These are phyloP conservation scores for Muscicapa adusta DNA, from an alignment of 2,113 vertebrate species.

Conservation along the genomic window DNA sequence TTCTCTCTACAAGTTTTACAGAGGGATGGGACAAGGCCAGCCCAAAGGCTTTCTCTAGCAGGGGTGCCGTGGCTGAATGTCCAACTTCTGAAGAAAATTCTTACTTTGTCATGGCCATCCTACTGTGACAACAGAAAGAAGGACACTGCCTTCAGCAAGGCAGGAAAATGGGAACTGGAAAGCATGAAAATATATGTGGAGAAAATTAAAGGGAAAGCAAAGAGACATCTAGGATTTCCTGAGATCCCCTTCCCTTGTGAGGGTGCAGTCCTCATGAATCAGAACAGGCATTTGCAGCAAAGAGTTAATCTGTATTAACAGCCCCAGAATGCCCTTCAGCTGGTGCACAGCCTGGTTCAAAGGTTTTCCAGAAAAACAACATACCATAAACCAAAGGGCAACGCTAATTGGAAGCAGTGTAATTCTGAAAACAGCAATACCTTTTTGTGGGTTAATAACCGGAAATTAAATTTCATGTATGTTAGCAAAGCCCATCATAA, in stretches of 20 bases:
- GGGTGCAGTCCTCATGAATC: rapidly evolving
- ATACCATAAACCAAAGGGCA: constrained; percentile 83
- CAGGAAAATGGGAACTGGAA: neutral
- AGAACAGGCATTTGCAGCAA: neutral
- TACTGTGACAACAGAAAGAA: neutral
- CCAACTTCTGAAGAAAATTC: neutral
- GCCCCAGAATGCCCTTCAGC: constrained; percentile 46
- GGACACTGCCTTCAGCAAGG: neutral
- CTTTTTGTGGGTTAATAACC: constrained; percentile 47
- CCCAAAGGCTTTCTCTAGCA: neutral
- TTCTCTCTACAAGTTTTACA: neutral
- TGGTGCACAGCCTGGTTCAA: constrained; percentile 64
- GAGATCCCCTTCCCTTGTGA: neutral
- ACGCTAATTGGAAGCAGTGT: constrained; percentile 26
- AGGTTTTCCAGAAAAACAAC: constrained; percentile 71
- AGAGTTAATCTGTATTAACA: constrained; percentile 62
- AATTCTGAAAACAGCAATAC: constrained; percentile 51
- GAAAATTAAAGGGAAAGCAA: neutral
- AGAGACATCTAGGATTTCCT: neutral
- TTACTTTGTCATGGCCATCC: neutral
- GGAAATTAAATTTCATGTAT: constrained; percentile 65
- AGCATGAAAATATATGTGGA: neutral
- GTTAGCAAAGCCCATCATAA: constrained; percentile 54
- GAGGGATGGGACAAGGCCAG: neutral
- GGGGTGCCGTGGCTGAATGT: neutral